These are phyloP conservation scores for Bellardia bayeri DNA, from an alignment of 2,888 invertebrate genomes.

Conservation along the genomic window DNA sequence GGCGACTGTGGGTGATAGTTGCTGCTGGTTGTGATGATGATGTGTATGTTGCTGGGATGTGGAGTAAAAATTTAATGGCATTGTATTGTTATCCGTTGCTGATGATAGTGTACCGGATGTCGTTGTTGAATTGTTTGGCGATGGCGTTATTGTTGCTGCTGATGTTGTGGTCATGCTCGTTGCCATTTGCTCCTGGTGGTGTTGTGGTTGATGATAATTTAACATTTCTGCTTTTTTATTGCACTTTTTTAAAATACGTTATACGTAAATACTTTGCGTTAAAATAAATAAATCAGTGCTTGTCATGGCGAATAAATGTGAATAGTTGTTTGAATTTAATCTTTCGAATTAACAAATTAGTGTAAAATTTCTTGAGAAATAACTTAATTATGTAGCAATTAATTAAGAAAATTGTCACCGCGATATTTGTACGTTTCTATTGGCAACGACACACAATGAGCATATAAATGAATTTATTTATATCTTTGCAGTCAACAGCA, in stretches of 20 bases:
- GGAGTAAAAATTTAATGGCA: conserved; percentile 61
- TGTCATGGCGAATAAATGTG: conserved; percentile 4
- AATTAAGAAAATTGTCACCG: conserved; percentile 75
- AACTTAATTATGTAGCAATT: conserved; percentile 76
- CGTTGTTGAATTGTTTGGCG: conserved; percentile 23
- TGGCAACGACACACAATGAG: conserved; percentile 68
- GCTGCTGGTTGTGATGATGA: conserved; percentile 42
- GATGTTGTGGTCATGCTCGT: conserved; percentile 58
- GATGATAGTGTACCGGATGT: conserved; percentile 47
- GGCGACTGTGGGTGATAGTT: conserved; percentile 31
- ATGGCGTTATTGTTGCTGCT: conserved; percentile 25
- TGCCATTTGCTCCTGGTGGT: conserved; percentile 57
- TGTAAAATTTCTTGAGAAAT: conserved; percentile 62
- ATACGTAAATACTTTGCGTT: conserved; percentile 11
- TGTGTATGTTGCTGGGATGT: conserved; percentile 31
- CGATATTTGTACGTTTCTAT: conserved; percentile 73
- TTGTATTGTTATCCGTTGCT: conserved; percentile 49
- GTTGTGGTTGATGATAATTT: conserved; percentile 77
- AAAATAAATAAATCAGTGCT: conserved; percentile 46
- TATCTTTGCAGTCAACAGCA: conserved; percentile 30
- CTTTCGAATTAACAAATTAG: conserved; percentile 67
- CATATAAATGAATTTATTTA: conserved; percentile 28
- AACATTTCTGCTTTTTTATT: conserved; percentile 74
- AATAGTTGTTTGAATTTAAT: conserved; percentile 37
- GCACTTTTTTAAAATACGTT: neutral